Base-by-base conservation (phyloP, 2,113 vertebrate species). In the Callaeas wilsoni region DNA sequence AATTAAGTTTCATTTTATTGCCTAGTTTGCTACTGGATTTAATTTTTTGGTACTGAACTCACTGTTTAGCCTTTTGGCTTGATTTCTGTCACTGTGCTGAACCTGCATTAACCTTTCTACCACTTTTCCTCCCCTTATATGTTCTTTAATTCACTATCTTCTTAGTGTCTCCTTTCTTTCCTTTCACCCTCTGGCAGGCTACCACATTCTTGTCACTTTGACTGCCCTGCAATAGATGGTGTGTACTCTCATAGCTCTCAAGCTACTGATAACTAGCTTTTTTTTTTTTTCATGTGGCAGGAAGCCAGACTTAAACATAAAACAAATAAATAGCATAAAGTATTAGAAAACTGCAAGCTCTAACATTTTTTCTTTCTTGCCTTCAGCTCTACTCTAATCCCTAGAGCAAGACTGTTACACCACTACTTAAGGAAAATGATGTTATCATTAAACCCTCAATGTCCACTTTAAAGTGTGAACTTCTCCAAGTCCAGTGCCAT, bases 271-370 rank as follows among this genome's bases (percentile, higher is more conserved):
- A 92, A 41, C n/a, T 30, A 26, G 32, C 27, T 50, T 41, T 87
- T 94, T 56, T 62, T 56, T 84, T 82, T 50, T 78, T 60, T 65
- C 33, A 16, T 78, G 55, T 69, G 53, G 33, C 83, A 96, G 47
- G 49, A 92, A 96, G 60, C 26, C n/a, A 84, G 41, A 64, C 15
- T 92, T 86, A 90, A 94, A 75, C 30, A 93, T 69, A 50, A 94
- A 95, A 93, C 82, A 96, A 92, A 67, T 76, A 93, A 91, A 89
- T 39, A 89, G 22, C 20, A 68, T 55, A 59, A 95, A 93, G 68
- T 73, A 59, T 73, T 78, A 59, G 32, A 87, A 86, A 90, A 75
- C 55, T 74, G 23, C 12, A 92, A 81, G 23, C 20, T 77, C 16
- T 77, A 47, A 67, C 16, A 42, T 35, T 86, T 29, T 81, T 83